A percentile compares a stretch with the other conserved stretches of the same genome.
Conservation (phyloP, 2,888 invertebrate species). For the Nudaria mundana region DNA sequence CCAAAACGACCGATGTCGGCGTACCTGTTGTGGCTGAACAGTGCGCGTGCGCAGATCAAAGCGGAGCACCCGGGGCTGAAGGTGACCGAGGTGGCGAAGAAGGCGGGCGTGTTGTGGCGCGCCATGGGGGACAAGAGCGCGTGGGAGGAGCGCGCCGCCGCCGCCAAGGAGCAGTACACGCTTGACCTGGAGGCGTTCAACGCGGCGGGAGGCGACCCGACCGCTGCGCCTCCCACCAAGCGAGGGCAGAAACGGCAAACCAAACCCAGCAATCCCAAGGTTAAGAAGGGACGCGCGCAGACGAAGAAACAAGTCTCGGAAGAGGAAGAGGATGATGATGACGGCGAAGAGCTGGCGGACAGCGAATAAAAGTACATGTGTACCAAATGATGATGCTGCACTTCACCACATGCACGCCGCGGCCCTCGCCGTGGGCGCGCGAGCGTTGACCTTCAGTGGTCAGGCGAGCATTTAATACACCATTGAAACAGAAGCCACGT, state of each 20-base stretch:
- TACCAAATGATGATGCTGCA: neutral
- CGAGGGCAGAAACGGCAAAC: conserved; percentile 66
- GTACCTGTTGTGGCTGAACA: conserved; percentile 95
- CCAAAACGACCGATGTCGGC: conserved; percentile 94
- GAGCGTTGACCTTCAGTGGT: no score
- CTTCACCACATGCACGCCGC: neutral
- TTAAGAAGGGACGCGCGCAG: conserved; percentile 35
- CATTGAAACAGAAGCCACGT: no score
- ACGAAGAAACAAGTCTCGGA: conserved; percentile 67
- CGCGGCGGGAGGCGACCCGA: conserved; percentile 84
- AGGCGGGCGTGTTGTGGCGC: conserved; percentile 95
- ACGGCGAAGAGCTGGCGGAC: conserved; percentile 74
- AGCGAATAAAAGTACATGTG: conserved; percentile 45
- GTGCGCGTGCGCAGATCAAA: conserved; percentile 89
- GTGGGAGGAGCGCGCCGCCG: conserved; percentile 91
- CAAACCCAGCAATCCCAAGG: conserved; percentile 37
- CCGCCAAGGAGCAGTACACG: conserved; percentile 90
- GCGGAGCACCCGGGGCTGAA: conserved; percentile 91
- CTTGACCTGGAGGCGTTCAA: conserved; percentile 91
- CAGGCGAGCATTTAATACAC: no score
- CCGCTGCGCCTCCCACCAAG: conserved; percentile 70
- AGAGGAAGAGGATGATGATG: conserved; percentile 73
- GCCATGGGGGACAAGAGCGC: conserved; percentile 91
- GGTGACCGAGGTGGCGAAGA: conserved; percentile 94
- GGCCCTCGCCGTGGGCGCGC: no score